Percentiles rank a stretch among this genome's conserved stretches.
Conservation (phyloP, 2,888 invertebrate species). For the Monopis laevigella region DNA sequence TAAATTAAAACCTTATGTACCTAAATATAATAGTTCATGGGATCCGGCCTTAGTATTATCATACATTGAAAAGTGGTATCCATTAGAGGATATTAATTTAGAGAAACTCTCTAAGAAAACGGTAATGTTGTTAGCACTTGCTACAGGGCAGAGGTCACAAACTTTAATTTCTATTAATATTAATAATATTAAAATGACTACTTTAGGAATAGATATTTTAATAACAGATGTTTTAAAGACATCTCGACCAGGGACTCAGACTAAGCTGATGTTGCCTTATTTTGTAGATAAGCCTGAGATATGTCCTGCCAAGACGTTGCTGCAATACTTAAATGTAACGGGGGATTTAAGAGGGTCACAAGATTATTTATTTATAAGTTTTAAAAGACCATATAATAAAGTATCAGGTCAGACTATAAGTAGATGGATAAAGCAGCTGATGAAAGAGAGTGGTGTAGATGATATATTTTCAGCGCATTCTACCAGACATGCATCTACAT, state of each 20-base stretch:
- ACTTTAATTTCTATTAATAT: conserved; percentile 11
- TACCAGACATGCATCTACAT: conserved; percentile 6
- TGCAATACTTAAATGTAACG: conserved; percentile 1
- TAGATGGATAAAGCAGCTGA: conserved; percentile 13
- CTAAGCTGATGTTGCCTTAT: conserved; percentile 9
- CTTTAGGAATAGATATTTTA: background rate
- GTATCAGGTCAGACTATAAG: conserved; percentile 13
- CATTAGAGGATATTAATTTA: conserved; percentile 1
- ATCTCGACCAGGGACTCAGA: background rate
- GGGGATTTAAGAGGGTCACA: background rate
- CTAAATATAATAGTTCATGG: conserved; percentile 2
- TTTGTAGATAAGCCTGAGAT: conserved; percentile 7
- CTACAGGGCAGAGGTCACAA: conserved; percentile 13
- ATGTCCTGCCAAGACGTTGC: conserved; percentile 12
- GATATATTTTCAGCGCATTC: conserved; percentile 7
- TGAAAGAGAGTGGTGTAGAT: conserved; percentile 3
- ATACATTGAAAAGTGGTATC: conserved; percentile 1
- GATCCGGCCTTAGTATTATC: background rate
- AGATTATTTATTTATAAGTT: conserved; percentile 3
- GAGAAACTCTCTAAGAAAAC: conserved; percentile 11
- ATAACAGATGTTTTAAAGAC: conserved; percentile 2
- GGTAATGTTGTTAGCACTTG: conserved; percentile 11
- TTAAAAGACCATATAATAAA: conserved; percentile 3
- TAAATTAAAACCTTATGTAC: conserved; percentile 8
- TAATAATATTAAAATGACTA: background rate